A percentile compares a stretch with the other conserved stretches of the same genome.
These are phyloP conservation scores for Oryzias celebensis DNA, from an alignment of 2,113 vertebrate species.

Conservation along the genomic window DNA sequence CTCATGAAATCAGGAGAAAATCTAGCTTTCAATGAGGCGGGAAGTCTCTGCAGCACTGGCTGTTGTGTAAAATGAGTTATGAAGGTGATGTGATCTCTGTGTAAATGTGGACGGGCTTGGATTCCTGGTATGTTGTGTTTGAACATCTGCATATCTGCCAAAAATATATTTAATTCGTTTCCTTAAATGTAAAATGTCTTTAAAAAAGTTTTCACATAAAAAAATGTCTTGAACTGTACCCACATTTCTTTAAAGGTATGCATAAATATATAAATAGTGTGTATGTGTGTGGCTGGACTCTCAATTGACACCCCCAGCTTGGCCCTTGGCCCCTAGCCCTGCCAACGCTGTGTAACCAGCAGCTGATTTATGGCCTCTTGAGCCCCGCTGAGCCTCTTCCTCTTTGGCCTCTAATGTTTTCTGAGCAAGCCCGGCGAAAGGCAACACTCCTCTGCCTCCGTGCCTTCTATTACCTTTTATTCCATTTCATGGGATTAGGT, in stretches of 20 bases:
- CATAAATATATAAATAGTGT: neutral
- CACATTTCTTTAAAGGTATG: neutral
- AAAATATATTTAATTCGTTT: too few relatives aligned
- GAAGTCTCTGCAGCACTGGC: slow-evolving; percentile 55
- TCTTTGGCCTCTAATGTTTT: slow-evolving; percentile 65
- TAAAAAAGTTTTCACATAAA: too few relatives aligned
- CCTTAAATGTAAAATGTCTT: too few relatives aligned
- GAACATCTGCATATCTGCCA: too few relatives aligned
- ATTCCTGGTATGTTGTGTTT: too few relatives aligned
- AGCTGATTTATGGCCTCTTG: slow-evolving; percentile 70
- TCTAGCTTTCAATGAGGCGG: slow-evolving; percentile 66
- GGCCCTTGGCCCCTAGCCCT: slow-evolving; percentile 63
- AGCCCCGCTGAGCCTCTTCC: slow-evolving; percentile 66
- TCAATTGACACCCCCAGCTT: slow-evolving; percentile 57
- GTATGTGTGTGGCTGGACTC: slow-evolving; percentile 53
- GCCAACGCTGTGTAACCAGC: slow-evolving; percentile 69
- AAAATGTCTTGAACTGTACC: too few relatives aligned
- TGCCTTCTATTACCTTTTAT: slow-evolving; percentile 24
- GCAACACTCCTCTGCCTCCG: slow-evolving; percentile 23
- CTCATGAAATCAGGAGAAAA: slow-evolving; percentile 73
- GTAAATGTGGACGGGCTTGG: slow-evolving; percentile 15
- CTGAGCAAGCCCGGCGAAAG: slow-evolving; percentile 45
- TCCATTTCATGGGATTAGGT: slow-evolving; percentile 18
- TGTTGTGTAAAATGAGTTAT: slow-evolving; percentile 63
- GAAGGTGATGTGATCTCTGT: slow-evolving; percentile 47